Evolutionary conservation across 2,888 invertebrate genomes (phyloP).

Genomic region (Anticlea derivata): DNA sequence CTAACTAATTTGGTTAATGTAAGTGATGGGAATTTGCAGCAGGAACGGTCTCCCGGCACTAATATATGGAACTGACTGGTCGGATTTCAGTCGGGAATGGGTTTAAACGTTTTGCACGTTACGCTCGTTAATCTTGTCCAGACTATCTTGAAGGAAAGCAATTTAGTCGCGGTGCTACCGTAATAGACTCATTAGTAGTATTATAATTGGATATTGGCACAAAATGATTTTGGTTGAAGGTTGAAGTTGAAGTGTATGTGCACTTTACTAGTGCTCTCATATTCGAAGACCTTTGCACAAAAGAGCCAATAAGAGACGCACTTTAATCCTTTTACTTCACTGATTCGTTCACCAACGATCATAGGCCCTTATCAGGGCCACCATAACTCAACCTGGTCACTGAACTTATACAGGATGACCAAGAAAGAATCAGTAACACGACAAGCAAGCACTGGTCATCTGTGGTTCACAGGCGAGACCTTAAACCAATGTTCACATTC

Average conservation of each 20-base stretch:
- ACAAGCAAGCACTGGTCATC: slow-evolving; percentile 20
- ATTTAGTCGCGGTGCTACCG: slow-evolving; percentile 51
- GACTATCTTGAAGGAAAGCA: slow-evolving; percentile 71
- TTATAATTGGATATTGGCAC: slow-evolving; percentile 21
- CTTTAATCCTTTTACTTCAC: no score
- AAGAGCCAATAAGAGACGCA: no score
- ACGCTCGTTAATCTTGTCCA: slow-evolving; percentile 81
- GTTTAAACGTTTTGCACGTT: slow-evolving; percentile 83
- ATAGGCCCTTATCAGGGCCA: no score
- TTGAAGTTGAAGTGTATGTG: no score
- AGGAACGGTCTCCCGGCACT: slow-evolving; percentile 74
- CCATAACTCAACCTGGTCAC: no score
- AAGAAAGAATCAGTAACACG: no score
- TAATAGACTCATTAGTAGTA: slow-evolving; percentile 41
- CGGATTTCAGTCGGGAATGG: slow-evolving; percentile 81
- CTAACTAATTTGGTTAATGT: slow-evolving; percentile 82
- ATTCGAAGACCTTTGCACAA: no score
- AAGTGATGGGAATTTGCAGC: slow-evolving; percentile 81
- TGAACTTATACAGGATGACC: no score
- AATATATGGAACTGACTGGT: slow-evolving; percentile 83
- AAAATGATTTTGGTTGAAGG: not conserved
- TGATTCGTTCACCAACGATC: no score
- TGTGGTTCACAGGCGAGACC: slow-evolving; percentile 38
- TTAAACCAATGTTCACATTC: slow-evolving; percentile 48
- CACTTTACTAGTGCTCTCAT: no score